Conservation (phyloP, 2,113 vertebrate genomes). For the Gavia stellata region DNA sequence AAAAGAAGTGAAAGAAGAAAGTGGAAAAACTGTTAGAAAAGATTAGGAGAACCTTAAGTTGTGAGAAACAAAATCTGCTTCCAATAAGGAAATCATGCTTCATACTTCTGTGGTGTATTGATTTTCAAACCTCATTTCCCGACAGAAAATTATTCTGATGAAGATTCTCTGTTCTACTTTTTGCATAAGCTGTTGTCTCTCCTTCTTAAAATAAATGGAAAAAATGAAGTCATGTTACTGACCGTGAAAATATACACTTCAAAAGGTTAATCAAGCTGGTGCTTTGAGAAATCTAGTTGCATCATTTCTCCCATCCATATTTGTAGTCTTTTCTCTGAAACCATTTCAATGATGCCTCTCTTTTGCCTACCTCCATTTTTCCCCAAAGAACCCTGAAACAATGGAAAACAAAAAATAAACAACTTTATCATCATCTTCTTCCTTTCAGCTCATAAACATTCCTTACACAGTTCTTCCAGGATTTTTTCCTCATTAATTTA, state of each 20-base stretch:
- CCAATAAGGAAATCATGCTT: not conserved
- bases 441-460: not conserved
- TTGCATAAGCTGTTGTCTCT: not conserved
- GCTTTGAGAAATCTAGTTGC: not conserved
- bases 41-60: not conserved
- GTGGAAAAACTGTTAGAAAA: not conserved
- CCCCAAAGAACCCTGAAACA: accelerated
- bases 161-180: not conserved
- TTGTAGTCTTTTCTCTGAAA: not conserved
- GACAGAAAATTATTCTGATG: not conserved
- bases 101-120: not conserved
- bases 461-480: accelerated
- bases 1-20: not conserved
- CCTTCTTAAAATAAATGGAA: not conserved
- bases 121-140: not conserved
- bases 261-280: not conserved
- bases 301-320: not conserved
- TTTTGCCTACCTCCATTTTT: not conserved
- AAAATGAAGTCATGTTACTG: not conserved
- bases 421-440: not conserved
- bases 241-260: not conserved
- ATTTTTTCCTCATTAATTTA: not conserved
- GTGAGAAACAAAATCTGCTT: not conserved
- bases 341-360: not conserved
- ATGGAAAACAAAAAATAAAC: not conserved